Conservation (phyloP, 1,140 invertebrate species). For the Tyrophagus putrescentiae region DNA sequence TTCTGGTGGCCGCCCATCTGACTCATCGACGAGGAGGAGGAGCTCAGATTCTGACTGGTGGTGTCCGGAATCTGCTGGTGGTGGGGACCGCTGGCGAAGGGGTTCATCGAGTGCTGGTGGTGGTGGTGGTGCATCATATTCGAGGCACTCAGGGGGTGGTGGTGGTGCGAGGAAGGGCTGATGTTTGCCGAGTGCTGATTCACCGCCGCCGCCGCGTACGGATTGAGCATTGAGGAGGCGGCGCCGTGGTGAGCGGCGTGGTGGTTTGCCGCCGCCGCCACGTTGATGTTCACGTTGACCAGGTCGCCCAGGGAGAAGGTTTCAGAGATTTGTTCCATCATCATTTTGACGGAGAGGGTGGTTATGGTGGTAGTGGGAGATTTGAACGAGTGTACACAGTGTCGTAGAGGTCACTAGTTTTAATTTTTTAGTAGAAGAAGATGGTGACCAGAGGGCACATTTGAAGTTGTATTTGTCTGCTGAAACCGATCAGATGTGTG, state of each 20-base stretch:
- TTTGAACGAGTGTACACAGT: too few relatives aligned
- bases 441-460: too few relatives aligned
- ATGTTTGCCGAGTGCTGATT: too few relatives aligned
- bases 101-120: neutral
- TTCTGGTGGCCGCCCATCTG: neutral
- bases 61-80: constrained; percentile 11
- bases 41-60: constrained; percentile 7
- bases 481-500: too few relatives aligned
- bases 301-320: constrained; percentile 2
- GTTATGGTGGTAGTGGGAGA: too few relatives aligned
- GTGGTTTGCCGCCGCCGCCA: neutral
- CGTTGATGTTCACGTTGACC: constrained; percentile 12
- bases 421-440: too few relatives aligned
- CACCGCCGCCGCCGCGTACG: too few relatives aligned
- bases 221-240: neutral
- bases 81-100: neutral
- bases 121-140: neutral
- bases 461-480: too few relatives aligned
- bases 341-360: too few relatives aligned
- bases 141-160: too few relatives aligned
- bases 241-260: neutral
- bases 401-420: too few relatives aligned
- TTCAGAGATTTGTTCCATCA: constrained; percentile 7
- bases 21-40: neutral
- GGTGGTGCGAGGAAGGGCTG: too few relatives aligned